A percentile compares a stretch with the other conserved stretches of the same genome.
These are phyloP conservation scores for Lottia gigantea DNA, from an alignment of 2,888 invertebrate species.

Conservation along the genomic window DNA sequence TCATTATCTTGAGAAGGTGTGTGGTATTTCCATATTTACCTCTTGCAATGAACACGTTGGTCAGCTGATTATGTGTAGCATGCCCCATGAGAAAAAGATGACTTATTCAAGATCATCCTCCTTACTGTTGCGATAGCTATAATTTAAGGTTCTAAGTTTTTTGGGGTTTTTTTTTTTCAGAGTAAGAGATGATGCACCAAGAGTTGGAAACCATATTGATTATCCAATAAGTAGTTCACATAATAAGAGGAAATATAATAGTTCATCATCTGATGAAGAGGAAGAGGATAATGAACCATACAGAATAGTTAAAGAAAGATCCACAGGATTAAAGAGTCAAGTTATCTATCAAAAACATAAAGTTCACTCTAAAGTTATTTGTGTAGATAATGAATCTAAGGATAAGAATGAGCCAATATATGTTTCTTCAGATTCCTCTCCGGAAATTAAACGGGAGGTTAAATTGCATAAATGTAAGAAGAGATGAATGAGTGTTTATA, in stretches of 20 bases:
- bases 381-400: slow-evolving; percentile 14
- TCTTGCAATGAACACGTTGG: too few species aligned
- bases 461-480: neutral
- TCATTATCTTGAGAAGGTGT: slow-evolving; percentile 71
- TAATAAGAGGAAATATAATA: slow-evolving; percentile 18
- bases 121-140: too few species aligned
- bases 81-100: too few species aligned
- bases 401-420: slow-evolving; percentile 4
- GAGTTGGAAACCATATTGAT: slow-evolving; percentile 32
- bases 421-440: neutral
- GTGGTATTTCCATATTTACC: slow-evolving; percentile 16
- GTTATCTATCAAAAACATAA: slow-evolving; percentile 13
- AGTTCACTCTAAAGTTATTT: slow-evolving; percentile 36
- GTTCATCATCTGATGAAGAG: slow-evolving; percentile 14
- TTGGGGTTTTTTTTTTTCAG: slow-evolving; percentile 39
- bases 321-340: slow-evolving; percentile 5
- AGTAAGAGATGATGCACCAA: slow-evolving; percentile 55
- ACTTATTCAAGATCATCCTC: too few species aligned
- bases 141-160: too few species aligned
- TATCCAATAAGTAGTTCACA: neutral
- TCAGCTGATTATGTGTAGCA: too few species aligned
- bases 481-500: too few species aligned
- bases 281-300: slow-evolving; percentile 17
- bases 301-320: slow-evolving; percentile 13
- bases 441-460: neutral